Base-by-base conservation (phyloP, 2,888 invertebrate species). In the Cephus pygmeus region DNA sequence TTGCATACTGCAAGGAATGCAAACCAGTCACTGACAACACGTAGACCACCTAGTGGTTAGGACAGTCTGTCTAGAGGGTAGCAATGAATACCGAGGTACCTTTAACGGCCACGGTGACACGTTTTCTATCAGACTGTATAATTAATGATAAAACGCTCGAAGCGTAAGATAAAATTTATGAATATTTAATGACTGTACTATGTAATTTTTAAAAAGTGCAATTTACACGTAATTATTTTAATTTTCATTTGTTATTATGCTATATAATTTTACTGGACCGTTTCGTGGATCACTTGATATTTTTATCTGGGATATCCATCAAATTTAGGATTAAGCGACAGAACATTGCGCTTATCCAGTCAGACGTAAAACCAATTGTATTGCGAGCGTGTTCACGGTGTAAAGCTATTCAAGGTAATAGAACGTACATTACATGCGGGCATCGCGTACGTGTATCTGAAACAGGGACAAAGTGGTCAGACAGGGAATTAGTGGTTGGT, bases 21-120 rank as follows among this genome's bases (percentile, higher is more conserved):
- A 71, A 71, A 71, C 71, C 23, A 71, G 34, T 71, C 71, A 71
- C 71, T 71, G 34, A 33, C 71, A 34, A 31, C 71, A 71, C 71
- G 56, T 56, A 56, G 56, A 23, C 56, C 56, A 71, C 31, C 33
- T 71, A 71, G 71, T 31, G 34, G 71, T 31, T 56, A 56, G 23
- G 23, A 56, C 56, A 15, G 56, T 56, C 56, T 56, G 23, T 56
- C 56, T 23, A 9, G 56, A 23, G 56, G 56, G 2, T 23, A 23
- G 56, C 56, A 23, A 56, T 56, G 56, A 56, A 56, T 56, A 56
- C 56, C 56, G 9, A 23, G 56, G 23, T 56, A 56, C 56, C 56
- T 23, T 23, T 23, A 56, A 23, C 56, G 9, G 56, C 23, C 56
- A 56, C 23, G 23, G 9, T 56, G 56, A 23, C 56, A 56, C 23